A percentile compares a stretch with the other conserved stretches of the same genome.
Conservation (phyloP, 2,888 invertebrate genomes). For the Limnephilus lunatus region DNA sequence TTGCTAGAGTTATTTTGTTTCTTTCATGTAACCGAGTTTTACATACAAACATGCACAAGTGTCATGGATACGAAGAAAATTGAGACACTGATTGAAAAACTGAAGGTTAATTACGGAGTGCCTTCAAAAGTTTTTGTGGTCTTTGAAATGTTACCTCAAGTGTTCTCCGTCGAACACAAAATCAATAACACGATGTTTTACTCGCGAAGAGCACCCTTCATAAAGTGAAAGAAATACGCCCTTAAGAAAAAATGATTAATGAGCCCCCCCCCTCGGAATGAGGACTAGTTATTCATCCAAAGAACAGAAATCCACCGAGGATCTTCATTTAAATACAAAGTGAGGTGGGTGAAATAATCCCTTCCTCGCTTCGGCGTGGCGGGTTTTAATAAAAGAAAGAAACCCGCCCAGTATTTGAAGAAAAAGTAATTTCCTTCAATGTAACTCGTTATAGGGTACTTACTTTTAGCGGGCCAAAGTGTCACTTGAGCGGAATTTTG, state of each 20-base stretch:
- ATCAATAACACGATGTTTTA: conserved; percentile 50
- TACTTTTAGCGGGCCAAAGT: background rate
- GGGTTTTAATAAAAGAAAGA: conserved; percentile 42
- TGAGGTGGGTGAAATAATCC: conserved; percentile 37
- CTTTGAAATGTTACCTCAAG: conserved; percentile 3
- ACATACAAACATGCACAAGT: background rate
- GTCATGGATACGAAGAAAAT: background rate
- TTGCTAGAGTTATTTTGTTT: background rate
- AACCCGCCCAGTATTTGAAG: conserved; percentile 22
- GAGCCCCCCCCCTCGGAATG: conserved; percentile 13
- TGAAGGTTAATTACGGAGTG: background rate
- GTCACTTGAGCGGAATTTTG: conserved; percentile 15
- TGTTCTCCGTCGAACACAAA: conserved; percentile 21
- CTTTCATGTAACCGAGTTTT: background rate
- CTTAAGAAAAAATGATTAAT: conserved; percentile 41
- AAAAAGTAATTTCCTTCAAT: conserved; percentile 43
- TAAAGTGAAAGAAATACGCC: conserved; percentile 42
- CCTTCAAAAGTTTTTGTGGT: background rate
- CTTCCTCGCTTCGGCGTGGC: background rate
- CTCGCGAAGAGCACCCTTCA: conserved; percentile 37
- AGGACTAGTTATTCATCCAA: conserved; percentile 18
- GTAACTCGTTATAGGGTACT: conserved; percentile 39
- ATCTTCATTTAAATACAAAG: conserved; percentile 49
- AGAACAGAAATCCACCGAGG: conserved; percentile 39
- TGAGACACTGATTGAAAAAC: background rate